Conservation (phyloP, 2,797 vertebrate genomes). For the Setipinna tenuifilis region DNA sequence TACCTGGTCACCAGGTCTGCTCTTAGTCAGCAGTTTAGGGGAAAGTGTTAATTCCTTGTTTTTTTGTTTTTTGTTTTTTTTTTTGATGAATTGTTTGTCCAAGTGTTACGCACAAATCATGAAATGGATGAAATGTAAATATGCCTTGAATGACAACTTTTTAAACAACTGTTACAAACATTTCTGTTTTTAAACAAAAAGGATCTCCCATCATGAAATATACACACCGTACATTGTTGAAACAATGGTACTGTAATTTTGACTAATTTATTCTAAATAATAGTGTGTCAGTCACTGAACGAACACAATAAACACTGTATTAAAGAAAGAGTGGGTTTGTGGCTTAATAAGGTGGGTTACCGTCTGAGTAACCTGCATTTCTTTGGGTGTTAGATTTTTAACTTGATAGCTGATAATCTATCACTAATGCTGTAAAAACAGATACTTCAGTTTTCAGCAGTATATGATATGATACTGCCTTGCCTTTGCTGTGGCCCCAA, state of each 20-base stretch:
- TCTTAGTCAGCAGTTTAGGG: conserved; percentile 1
- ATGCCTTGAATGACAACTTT: conserved; percentile 6
- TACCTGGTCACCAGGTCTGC: background rate
- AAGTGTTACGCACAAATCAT: conserved; percentile 21
- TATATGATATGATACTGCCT: too few relatives aligned
- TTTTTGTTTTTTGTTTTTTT: background rate
- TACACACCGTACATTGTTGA: background rate
- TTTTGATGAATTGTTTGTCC: background rate
- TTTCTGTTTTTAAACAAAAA: conserved; percentile 12
- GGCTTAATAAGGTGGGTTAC: background rate
- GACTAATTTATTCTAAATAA: conserved; percentile 6
- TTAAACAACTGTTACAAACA: conserved; percentile 37
- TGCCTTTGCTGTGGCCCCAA: too few relatives aligned
- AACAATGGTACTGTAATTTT: background rate
- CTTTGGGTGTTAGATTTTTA: too few relatives aligned
- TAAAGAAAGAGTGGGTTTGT: background rate
- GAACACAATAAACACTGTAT: conserved; percentile 6
- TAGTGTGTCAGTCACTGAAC: background rate
- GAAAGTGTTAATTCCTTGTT: background rate
- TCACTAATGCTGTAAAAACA: too few relatives aligned
- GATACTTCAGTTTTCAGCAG: too few relatives aligned
- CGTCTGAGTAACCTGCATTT: background rate
- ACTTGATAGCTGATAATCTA: too few relatives aligned
- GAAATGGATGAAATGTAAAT: conserved; percentile 29
- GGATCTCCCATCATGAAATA: background rate